phyloP scores from a whole-genome alignment of 1,140 invertebrate species.

The Megalopta genalis region DNA sequence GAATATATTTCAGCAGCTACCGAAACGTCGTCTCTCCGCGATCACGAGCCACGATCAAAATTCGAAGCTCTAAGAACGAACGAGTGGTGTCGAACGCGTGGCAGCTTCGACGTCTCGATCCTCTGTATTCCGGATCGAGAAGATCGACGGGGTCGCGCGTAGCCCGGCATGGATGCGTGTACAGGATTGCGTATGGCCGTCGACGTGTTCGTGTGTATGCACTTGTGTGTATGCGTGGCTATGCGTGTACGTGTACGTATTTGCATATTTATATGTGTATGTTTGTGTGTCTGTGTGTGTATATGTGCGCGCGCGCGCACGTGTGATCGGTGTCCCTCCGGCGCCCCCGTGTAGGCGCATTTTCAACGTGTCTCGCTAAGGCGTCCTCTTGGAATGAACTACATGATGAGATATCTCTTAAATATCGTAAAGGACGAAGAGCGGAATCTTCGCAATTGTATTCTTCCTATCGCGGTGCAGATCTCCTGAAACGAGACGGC shows the following conservation, averaged over 20 bases:
- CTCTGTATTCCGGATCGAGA: neutral
- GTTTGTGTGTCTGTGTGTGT: neutral
- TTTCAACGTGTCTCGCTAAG: slow-evolving; percentile 68
- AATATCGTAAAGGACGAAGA: slow-evolving; percentile 56
- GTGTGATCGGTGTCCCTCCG: slow-evolving; percentile 3
- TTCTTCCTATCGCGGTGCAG: slow-evolving; percentile 61
- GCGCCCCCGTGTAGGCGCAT: slow-evolving; percentile 8
- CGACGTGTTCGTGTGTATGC: no score
- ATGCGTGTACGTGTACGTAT: neutral
- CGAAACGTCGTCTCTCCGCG: neutral
- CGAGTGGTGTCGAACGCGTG: neutral
- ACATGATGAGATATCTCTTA: slow-evolving; percentile 51
- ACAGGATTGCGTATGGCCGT: neutral
- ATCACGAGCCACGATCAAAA: neutral
- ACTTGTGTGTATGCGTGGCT: neutral
- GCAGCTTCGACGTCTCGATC: neutral
- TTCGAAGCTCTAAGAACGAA: neutral
- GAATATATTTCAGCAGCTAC: neutral
- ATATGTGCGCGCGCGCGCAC: neutral
- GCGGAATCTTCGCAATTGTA: slow-evolving; percentile 62
- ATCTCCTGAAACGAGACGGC: slow-evolving; percentile 53
- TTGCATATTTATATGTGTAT: no score
- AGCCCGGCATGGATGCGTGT: slow-evolving; percentile 4
- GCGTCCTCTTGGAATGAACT: slow-evolving; percentile 62
- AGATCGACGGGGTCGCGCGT: neutral